Evolutionary conservation across 2,797 vertebrate species (phyloP).

Genomic region (Chelonia mydas): DNA sequence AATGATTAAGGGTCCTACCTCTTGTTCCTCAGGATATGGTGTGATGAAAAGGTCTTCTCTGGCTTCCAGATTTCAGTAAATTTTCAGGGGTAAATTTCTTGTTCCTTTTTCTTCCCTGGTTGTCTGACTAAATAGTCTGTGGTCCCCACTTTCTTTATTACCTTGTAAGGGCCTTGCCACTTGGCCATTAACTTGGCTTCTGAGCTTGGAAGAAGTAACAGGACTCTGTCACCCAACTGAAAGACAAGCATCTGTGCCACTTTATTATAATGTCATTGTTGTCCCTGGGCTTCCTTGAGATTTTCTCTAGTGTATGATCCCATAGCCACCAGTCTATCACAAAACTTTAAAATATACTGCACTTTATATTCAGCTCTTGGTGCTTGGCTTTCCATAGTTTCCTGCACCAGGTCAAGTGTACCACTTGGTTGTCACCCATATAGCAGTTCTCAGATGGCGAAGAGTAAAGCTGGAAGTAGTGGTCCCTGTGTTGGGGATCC

Average conservation of each 20-base stretch:
- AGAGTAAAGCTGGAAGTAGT: too few relatives aligned
- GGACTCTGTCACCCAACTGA: not conserved
- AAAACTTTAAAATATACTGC: too few relatives aligned
- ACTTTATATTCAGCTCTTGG: too few relatives aligned
- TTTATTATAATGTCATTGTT: not conserved
- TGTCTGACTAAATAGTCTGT: not conserved
- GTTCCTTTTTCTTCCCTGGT: not conserved
- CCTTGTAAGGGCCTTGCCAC: not conserved
- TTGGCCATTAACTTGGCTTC: not conserved
- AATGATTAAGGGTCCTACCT: not conserved
- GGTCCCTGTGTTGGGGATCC: too few relatives aligned
- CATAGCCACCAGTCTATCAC: too few relatives aligned
- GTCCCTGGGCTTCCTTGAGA: not conserved
- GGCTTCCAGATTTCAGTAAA: not conserved
- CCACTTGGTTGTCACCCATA: too few relatives aligned
- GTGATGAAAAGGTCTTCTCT: not conserved
- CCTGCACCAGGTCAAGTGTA: too few relatives aligned
- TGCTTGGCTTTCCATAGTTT: too few relatives aligned
- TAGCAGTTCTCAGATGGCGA: too few relatives aligned
- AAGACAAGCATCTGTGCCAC: not conserved
- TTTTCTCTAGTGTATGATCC: too few relatives aligned
- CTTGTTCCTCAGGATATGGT: not conserved
- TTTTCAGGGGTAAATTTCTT: not conserved
- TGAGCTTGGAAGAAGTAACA: not conserved
- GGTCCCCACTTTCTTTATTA: not conserved